Base-by-base conservation (phyloP, 2,113 vertebrate genomes). In the Dromas ardeola region DNA sequence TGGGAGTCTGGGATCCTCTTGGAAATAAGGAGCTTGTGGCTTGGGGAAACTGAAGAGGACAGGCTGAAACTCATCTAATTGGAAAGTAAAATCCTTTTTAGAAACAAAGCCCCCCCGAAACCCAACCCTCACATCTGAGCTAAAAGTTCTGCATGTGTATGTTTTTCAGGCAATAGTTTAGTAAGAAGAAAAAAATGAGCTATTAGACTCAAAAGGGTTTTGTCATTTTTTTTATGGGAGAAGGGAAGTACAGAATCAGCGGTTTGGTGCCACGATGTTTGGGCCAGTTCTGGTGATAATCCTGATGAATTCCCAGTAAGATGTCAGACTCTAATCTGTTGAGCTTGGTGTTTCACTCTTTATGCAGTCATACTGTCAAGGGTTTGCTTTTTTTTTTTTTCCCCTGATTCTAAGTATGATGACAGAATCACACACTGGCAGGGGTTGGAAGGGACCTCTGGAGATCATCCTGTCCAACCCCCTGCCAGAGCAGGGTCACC, bases 231-330 rank as follows among this genome's bases (percentile, higher is more conserved):
- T 3, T 29, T 38, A 69, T 40, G 6, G 29, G 38, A 58, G 53
- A 62, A 42, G 17, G 34, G 45, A 47, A 47, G 21, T 23, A 55
- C 27, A 15, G 61, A 49, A 38, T 47, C n/a, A 56, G 61, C 18
- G 67, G 1, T 43, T 81, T 2, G 15, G 25, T 52, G 29, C 27
- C 1, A 3, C 0, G 6, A 36, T 11, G 9, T 49, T 56, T 55
- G 12, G 36, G 36, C 55, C 9, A 19, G 47, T 20, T 85, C 36
- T 81, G 49, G 3, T 45, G 62, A 16, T 29, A 43, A 56, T 30
- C 36, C 29, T n/a, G 23, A 34, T 45, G 55, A 61, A 93, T 79
- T 80, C 45, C n/a, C 16, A 63, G 32, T 32, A 18, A 45, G 50
- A 22, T 22, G 21, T 26, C 79, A 71, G 59, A 9, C 6, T 11